Conservation (phyloP, 2,797 vertebrate species). For the Sebastes elongatus region DNA sequence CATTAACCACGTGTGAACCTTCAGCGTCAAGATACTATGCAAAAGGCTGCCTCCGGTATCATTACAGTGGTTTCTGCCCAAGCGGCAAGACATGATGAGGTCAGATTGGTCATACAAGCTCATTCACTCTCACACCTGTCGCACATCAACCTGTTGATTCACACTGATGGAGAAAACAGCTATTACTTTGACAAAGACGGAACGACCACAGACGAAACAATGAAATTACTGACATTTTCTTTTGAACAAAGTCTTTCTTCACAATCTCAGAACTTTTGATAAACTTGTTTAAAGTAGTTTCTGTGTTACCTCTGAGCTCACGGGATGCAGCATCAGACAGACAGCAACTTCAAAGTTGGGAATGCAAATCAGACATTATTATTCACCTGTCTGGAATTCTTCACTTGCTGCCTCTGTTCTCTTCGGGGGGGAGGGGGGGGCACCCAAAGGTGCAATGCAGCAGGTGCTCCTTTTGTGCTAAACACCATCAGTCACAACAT, state of each 20-base stretch:
- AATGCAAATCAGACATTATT: conserved; percentile 50
- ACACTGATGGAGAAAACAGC: neutral
- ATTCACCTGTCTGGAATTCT: conserved; percentile 38
- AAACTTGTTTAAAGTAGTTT: neutral
- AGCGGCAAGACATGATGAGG: too few relatives aligned
- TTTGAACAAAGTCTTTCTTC: neutral
- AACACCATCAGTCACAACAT: neutral
- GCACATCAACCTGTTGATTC: neutral
- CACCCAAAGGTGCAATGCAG: neutral
- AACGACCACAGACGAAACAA: neutral
- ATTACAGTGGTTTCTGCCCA: too few relatives aligned
- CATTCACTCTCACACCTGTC: neutral
- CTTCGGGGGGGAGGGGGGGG: neutral
- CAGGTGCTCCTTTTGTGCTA: neutral
- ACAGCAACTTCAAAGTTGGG: conserved; percentile 34
- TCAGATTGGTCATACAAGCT: neutral
- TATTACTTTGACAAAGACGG: neutral
- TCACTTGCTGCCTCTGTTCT: neutral
- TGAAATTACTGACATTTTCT: neutral
- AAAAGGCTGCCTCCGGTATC: neutral
- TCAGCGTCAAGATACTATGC: neutral
- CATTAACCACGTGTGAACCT: rapidly evolving
- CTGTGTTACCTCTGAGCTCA: neutral
- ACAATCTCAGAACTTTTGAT: neutral
- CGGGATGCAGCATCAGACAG: neutral